These are phyloP conservation scores for Styela clava DNA, from an alignment of 23 tunicate genomes.

Conservation along the genomic window DNA sequence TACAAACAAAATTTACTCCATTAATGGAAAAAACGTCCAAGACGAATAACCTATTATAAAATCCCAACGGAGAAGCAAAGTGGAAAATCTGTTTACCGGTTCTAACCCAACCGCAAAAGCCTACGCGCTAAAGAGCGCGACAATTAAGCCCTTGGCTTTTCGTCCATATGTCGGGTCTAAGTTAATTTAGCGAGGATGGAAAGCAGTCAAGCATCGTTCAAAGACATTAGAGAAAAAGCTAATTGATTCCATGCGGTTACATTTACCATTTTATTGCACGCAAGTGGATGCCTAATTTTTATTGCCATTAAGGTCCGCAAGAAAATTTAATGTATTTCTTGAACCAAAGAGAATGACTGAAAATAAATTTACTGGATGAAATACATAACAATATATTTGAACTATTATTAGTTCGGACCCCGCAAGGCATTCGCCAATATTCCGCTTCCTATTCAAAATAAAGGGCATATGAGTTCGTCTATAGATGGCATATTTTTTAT, in stretches of 20 bases:
- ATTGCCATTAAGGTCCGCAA: neutral
- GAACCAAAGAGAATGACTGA: no score
- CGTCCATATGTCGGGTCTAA: slow-evolving; percentile 7
- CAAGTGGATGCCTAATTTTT: neutral
- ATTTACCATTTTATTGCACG: neutral
- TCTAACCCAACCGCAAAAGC: neutral
- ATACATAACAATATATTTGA: no score
- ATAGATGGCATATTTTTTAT: no score
- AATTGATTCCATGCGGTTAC: neutral
- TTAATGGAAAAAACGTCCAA: neutral
- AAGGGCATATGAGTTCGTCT: no score
- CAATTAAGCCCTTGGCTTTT: neutral
- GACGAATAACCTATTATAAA: neutral
- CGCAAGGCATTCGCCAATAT: no score
- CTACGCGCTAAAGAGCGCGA: slow-evolving; percentile 22
- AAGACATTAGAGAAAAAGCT: neutral
- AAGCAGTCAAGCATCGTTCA: neutral
- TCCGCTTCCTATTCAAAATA: no score
- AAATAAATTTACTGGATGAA: no score
- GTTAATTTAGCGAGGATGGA: slow-evolving; percentile 4
- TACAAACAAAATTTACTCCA: neutral
- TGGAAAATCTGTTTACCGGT: slow-evolving; percentile 18
- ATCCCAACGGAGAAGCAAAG: slow-evolving; percentile 4
- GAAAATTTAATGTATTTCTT: neutral
- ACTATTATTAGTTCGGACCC: no score